Conservation (phyloP, 2,888 invertebrate species). For the Eulithis prunata region DNA sequence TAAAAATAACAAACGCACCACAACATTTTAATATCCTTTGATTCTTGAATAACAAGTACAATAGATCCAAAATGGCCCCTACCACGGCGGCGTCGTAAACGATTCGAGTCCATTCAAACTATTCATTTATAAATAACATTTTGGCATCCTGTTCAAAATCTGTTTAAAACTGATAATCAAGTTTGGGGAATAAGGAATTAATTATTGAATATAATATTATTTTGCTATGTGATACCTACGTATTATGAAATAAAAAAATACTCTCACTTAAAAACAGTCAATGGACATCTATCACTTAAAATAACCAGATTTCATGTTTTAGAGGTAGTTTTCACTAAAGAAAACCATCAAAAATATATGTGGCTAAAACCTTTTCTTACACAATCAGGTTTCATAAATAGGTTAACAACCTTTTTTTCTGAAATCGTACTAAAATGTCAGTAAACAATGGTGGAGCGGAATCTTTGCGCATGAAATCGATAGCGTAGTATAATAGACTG, state of each 20-base stretch:
- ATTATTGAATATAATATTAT: not conserved
- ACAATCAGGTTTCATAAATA: not conserved
- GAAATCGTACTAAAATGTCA: not conserved
- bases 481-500: constrained; percentile 10
- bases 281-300: too few relatives aligned
- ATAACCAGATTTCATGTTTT: too few relatives aligned
- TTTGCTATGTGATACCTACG: not conserved
- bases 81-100: constrained; percentile 40
- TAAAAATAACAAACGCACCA: constrained; percentile 47
- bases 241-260: too few relatives aligned
- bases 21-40: constrained; percentile 49
- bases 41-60: constrained; percentile 33
- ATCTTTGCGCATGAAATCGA: constrained; percentile 8
- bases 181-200: constrained; percentile 5
- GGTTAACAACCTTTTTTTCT: not conserved
- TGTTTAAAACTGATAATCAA: constrained; percentile 10
- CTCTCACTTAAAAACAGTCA: too few relatives aligned
- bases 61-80: constrained; percentile 53
- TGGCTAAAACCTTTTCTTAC: not conserved
- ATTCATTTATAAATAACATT: constrained; percentile 15
- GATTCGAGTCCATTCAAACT: constrained; percentile 28
- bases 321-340: too few relatives aligned
- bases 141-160: constrained; percentile 23
- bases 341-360: too few relatives aligned
- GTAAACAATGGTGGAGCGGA: constrained; percentile 13